A percentile compares a stretch with the other conserved stretches of the same genome.
Conservation (phyloP, 2,888 invertebrate species). For the Drepanosiphum platanoidis region DNA sequence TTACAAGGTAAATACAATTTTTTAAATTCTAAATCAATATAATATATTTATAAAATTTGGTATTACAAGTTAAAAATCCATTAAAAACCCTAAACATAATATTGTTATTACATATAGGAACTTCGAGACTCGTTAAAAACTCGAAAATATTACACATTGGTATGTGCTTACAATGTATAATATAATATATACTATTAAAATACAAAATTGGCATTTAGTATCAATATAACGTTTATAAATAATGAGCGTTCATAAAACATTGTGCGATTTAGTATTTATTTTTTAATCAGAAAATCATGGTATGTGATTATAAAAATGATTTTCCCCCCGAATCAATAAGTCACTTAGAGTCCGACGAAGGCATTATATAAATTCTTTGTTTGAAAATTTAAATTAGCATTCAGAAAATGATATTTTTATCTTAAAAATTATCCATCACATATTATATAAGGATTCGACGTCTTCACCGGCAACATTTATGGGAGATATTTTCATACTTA, state of each 20-base stretch:
- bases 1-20: neutral
- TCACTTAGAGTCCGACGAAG: neutral
- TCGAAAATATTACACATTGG: constrained; percentile 44
- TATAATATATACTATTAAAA: constrained; percentile 14
- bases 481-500: neutral
- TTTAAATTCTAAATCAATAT: constrained; percentile 29
- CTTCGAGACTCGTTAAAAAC: constrained; percentile 42
- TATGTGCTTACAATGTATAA: neutral
- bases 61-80: constrained; percentile 22
- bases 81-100: constrained; percentile 21
- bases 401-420: neutral
- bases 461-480: constrained; percentile 20
- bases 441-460: neutral
- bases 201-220: constrained; percentile 2
- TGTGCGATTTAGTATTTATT: neutral
- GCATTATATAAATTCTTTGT: neutral
- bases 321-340: neutral
- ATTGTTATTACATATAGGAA: constrained; percentile 49
- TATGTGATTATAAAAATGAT: neutral
- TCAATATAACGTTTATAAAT: neutral
- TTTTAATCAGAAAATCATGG: neutral
- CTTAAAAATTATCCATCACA: constrained; percentile 21
- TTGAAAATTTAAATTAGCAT: neutral
- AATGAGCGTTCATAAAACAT: constrained; percentile 17
- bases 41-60: neutral